A percentile compares a stretch with the other conserved stretches of the same genome.
These are phyloP conservation scores for Ictalurus punctatus DNA, from an alignment of 2,113 vertebrate genomes.

Conservation along the genomic window DNA sequence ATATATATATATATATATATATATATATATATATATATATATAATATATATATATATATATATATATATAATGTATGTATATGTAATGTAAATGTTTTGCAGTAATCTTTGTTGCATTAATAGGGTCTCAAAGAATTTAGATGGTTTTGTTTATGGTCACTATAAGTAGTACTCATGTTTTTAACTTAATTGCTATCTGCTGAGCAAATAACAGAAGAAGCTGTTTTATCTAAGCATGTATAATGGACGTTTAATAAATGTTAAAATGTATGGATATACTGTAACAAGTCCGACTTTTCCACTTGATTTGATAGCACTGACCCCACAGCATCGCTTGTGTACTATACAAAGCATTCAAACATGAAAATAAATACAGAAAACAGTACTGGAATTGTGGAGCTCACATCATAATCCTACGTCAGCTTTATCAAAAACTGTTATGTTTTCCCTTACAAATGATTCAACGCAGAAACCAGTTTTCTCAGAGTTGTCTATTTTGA, in stretches of 20 bases:
- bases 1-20: no score
- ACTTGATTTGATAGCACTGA: background rate
- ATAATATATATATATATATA: no score
- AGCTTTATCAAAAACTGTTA: background rate
- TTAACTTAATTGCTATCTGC: background rate
- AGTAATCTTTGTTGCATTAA: no score
- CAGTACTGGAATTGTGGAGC: background rate
- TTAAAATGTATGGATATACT: background rate
- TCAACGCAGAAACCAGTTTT: background rate
- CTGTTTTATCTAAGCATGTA: background rate
- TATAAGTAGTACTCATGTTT: background rate
- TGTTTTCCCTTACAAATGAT: background rate
- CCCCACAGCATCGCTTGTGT: background rate
- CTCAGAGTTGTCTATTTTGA: background rate
- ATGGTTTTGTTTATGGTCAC: background rate
- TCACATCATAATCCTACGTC: background rate
- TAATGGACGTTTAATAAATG: background rate
- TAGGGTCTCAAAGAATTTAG: background rate
- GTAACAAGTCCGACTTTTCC: background rate
- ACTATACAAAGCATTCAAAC: background rate
- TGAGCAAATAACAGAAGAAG: background rate
- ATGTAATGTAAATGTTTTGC: background rate
- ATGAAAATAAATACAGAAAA: background rate
- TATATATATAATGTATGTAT: no score
- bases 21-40: no score